Evolutionary conservation across 2,113 vertebrate genomes (phyloP), one percentile per base, ranked within the genome.

Genomic region (Oreocharis arfaki): DNA sequence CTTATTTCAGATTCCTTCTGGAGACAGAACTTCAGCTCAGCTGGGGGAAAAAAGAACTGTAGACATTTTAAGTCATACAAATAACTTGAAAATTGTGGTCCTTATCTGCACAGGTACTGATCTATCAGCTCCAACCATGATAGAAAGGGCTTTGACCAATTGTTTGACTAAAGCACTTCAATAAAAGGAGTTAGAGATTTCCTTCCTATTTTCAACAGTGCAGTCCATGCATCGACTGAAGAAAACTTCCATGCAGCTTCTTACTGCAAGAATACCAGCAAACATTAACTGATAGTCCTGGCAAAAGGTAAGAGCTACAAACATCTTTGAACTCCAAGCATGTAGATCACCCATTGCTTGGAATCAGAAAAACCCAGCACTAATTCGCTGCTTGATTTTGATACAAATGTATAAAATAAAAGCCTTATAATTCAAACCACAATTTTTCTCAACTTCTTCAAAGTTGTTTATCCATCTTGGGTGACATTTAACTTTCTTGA

Each of bases 191-290:
- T 16, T n/a, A 28, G 56, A 57, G 7, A 42, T 37, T 50, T 39
- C 5, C 12, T 70, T 81, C 23, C 28, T 3, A 2, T 8, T 50
- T 70, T 64, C 17, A 3, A 47, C 6, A 7, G 3, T 27, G 14
- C 32, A 75, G 27, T 56, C 47, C 16, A 18, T 6, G 15, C 32
- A 59, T 5, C 1, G 0, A 16, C 3, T 59, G 14, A 47, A 50
- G 3, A 26, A 18, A 93, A 81, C 7, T n/a, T 64, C 17, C 19
- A 28, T 7, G 5, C 4, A 49, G 35, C 13, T 65, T 33, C 37
- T 53, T 57, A 24, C 41, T 27, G 28, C 26, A 35, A n/a, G 20
- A 26, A 16, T 28, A 37, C 13, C 26, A 44, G n/a, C 16, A 81
- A 81, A n/a, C 32, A 23, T 10, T 15, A 44, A 37, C 14, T 50